Base-by-base conservation (phyloP, 2,797 vertebrate species). In the Catharus ustulatus region DNA sequence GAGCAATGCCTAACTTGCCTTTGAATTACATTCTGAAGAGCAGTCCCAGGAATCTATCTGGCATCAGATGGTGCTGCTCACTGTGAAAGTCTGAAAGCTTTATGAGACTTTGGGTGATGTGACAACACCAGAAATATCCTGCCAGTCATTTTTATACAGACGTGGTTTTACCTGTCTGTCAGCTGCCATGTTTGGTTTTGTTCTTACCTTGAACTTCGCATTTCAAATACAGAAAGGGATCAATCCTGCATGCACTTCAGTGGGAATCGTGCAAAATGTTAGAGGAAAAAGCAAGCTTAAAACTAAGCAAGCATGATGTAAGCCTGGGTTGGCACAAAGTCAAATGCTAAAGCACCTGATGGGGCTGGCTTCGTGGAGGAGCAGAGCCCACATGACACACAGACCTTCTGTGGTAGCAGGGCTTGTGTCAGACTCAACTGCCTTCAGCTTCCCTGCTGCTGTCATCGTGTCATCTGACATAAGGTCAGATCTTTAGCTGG, bases 131-230 rank as follows among this genome's bases (percentile, higher is more conserved):
- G 66, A 87, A 89, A 86, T 77, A 92, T 45, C 49, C 49, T 84
- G 68, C 26, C 61, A 94, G 43, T 67, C 74, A 52, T 54, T 91
- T 89, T 76, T 42, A n/a, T 36, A 79, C 32, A 46, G 34, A 36
- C 66, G 27, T 54, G 34, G 23, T 84, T 89, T 82, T 80, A 24
- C 46, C 36, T 87, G 89, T 67, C 52, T 73, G 30, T 82, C 69
- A 59, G 30, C 42, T 74, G 59, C 77, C 22, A 24, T 74, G 26
- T 72, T 81, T 81, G 42, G 78, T 78, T 94, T 93, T 91, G 55
- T 57, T 90, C 57, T 92, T 91, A 84, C 55, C 32, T 48, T 21
- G 57, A 90, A 79, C 81, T 94, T 88, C 81, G 20, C 34, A 76
- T 79, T 93, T 96, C 29, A 64, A 43, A 13, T 32, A 74, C 40